A percentile compares a stretch with the other conserved stretches of the same genome.
phyloP scores from a whole-genome alignment of 2,888 invertebrate species.

The Eubasilissa splendida region DNA sequence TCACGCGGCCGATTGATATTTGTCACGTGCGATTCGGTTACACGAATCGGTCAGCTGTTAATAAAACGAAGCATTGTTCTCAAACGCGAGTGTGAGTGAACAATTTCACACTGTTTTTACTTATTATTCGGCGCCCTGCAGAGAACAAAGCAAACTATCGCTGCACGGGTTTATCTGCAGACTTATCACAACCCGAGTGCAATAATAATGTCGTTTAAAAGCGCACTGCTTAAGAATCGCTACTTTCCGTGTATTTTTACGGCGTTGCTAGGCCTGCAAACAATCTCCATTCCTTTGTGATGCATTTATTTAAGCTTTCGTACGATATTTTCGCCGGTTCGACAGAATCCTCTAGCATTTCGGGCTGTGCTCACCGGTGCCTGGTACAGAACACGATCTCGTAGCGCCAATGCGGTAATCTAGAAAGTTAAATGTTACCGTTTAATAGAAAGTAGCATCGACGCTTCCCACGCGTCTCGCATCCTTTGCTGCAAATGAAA shows the following conservation, averaged over 20 bases:
- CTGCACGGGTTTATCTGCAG: background rate
- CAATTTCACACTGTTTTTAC: too few relatives aligned
- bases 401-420: background rate
- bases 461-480: too few relatives aligned
- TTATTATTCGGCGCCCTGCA: background rate
- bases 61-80: too few relatives aligned
- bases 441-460: background rate
- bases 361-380: slow-evolving; percentile 26
- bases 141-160: background rate
- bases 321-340: slow-evolving; percentile 8
- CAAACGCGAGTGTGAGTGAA: too few relatives aligned
- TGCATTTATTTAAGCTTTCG: background rate
- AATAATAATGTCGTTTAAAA: too few relatives aligned
- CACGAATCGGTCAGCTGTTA: too few relatives aligned
- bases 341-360: slow-evolving; percentile 5
- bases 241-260: background rate
- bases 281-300: slow-evolving; percentile 32
- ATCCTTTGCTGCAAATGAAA: background rate
- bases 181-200: background rate
- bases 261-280: slow-evolving; percentile 21
- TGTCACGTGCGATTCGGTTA: too few relatives aligned
- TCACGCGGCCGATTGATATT: too few relatives aligned
- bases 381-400: slow-evolving; percentile 20
- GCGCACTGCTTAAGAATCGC: too few relatives aligned
- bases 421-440: background rate